These are phyloP conservation scores for Cladorhizidae sp. DNA, from an alignment of 37 sponge, comb jelly and placozoan species.

Conservation along the genomic window DNA sequence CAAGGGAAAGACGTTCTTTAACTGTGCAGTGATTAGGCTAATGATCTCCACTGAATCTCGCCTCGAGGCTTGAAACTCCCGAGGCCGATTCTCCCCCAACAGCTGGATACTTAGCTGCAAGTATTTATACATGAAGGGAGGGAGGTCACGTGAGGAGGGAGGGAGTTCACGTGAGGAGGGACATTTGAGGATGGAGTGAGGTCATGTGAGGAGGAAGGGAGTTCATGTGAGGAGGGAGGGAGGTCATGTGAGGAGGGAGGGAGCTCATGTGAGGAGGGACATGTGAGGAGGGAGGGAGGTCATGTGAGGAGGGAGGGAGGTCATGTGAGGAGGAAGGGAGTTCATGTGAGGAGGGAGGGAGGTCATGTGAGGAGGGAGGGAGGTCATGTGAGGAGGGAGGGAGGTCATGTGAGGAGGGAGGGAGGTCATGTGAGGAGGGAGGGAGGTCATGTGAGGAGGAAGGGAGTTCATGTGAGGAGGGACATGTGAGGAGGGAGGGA, in stretches of 20 bases:
- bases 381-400: too few species aligned
- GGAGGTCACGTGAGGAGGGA: background rate
- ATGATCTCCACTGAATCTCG: constrained; percentile 55
- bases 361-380: too few species aligned
- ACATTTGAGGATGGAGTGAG: background rate
- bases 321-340: too few species aligned
- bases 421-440: too few species aligned
- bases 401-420: too few species aligned
- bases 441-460: too few species aligned
- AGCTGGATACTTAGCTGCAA: constrained; percentile 56
- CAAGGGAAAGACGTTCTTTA: constrained; percentile 72
- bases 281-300: too few species aligned
- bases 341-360: too few species aligned
- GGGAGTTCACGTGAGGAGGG: background rate
- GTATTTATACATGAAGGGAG: background rate
- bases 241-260: background rate
- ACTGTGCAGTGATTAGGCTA: constrained; percentile 65
- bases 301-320: too few species aligned
- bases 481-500: too few species aligned
- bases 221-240: background rate
- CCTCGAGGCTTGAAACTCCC: constrained; percentile 46
- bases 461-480: too few species aligned
- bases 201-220: background rate
- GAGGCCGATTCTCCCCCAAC: constrained; percentile 42
- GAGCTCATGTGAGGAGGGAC: background rate